Conservation (phyloP, 2,113 vertebrate species). For the Tachysurus fulvidraco region DNA sequence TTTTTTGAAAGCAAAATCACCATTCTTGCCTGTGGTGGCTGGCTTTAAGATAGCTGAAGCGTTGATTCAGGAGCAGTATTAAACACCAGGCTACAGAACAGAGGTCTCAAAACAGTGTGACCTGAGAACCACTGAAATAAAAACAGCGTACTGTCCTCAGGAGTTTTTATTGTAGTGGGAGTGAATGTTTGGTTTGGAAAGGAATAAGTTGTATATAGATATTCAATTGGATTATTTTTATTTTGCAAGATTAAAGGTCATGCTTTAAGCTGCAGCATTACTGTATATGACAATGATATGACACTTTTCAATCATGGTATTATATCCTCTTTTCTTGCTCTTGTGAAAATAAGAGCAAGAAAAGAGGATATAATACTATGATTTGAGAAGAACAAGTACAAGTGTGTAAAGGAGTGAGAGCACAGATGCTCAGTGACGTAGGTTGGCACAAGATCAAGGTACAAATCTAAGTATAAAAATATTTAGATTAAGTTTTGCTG, state of each 20-base stretch:
- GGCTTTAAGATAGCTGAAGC: not conserved
- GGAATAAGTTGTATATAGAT: not conserved
- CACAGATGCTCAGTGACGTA: not conserved
- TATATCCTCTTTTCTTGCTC: not conserved
- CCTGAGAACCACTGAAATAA: not conserved
- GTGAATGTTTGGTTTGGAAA: conserved; percentile 3
- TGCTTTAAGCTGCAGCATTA: not conserved
- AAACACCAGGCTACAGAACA: conserved; percentile 11
- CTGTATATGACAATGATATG: not conserved
- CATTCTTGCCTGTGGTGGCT: conserved; percentile 1
- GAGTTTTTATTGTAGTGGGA: conserved; percentile 17
- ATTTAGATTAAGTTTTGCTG: not conserved
- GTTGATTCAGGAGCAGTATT: not conserved
- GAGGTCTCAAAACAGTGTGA: not conserved
- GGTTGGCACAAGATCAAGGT: not conserved
- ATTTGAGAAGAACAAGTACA: not conserved
- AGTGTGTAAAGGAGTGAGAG: not conserved
- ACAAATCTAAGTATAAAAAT: not conserved
- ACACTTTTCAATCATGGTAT: no score
- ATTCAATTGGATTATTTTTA: conserved; percentile 14
- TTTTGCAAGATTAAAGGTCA: conserved; percentile 1
- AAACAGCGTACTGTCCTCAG: conserved; percentile 20
- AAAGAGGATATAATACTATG: not conserved
- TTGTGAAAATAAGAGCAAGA: not conserved
- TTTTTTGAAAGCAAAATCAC: not conserved